Percentiles rank a stretch among this genome's conserved stretches.
Evolutionary conservation across 2,888 invertebrate species (phyloP).

Genomic region (Cabera pusaria): DNA sequence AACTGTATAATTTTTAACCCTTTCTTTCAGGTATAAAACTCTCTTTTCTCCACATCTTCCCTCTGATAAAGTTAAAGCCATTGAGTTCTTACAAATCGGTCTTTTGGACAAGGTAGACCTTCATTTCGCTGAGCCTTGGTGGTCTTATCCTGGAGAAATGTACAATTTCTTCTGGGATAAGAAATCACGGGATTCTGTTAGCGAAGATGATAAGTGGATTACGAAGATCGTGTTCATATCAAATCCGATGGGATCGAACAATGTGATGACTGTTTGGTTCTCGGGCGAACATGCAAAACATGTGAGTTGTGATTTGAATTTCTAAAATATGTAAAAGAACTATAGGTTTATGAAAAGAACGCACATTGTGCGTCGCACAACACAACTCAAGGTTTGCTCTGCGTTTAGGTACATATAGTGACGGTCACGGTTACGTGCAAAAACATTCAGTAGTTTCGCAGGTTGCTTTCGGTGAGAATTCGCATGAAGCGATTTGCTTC

Average conservation of each 20-base stretch:
- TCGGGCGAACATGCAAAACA: conserved; percentile 35
- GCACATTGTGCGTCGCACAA: too few relatives aligned
- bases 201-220: conserved; percentile 7
- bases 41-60: conserved; percentile 81
- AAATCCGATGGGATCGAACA: conserved; percentile 30
- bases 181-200: not conserved
- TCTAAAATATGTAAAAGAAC: too few relatives aligned
- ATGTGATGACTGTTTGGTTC: conserved; percentile 36
- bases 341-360: too few relatives aligned
- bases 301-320: too few relatives aligned
- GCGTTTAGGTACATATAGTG: too few relatives aligned
- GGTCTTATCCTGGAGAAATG: conserved; percentile 9
- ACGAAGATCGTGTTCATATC: not conserved
- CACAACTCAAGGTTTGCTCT: too few relatives aligned
- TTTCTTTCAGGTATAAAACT: conserved; percentile 34
- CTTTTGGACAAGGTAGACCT: conserved; percentile 30
- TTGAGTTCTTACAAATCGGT: conserved; percentile 83
- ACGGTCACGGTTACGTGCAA: too few relatives aligned
- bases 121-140: conserved; percentile 28
- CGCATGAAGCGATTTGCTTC: too few relatives aligned
- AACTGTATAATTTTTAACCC: too few relatives aligned
- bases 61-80: conserved; percentile 70
- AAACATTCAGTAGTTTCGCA: too few relatives aligned
- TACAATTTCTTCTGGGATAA: conserved; percentile 9
- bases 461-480: too few relatives aligned